These are phyloP conservation scores for Berghia stephanieae DNA, from an alignment of 1,140 invertebrate species.

Conservation along the genomic window DNA sequence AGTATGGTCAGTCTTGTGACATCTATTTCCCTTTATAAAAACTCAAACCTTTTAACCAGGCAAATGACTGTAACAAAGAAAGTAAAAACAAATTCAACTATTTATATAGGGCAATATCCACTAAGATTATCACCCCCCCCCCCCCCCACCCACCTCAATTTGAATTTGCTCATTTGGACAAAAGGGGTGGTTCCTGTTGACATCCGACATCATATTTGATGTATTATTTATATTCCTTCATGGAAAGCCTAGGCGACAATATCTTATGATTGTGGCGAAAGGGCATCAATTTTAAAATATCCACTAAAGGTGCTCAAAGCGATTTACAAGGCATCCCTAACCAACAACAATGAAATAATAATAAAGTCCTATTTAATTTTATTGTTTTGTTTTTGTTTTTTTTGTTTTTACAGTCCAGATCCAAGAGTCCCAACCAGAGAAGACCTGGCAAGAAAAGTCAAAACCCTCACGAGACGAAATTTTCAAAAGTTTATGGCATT, in stretches of 20 bases:
- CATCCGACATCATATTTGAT: too few relatives aligned
- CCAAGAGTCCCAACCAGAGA: conserved; percentile 42
- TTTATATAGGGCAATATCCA: too few relatives aligned
- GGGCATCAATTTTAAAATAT: not conserved
- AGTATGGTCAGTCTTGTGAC: too few relatives aligned
- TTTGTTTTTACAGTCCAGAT: conserved; percentile 37
- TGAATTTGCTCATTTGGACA: too few relatives aligned
- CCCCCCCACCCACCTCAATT: too few relatives aligned
- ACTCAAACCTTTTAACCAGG: not conserved
- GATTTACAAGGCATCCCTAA: not conserved
- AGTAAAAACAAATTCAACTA: too few relatives aligned
- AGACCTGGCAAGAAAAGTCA: conserved; percentile 51
- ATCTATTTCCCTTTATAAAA: not conserved
- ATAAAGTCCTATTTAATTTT: not conserved
- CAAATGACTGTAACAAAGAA: too few relatives aligned
- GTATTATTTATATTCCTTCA: not conserved
- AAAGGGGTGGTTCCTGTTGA: too few relatives aligned
- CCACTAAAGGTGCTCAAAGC: too few relatives aligned
- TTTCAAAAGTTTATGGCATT: conserved; percentile 56
- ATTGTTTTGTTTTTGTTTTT: not conserved
- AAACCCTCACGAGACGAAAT: conserved; percentile 43
- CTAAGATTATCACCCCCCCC: too few relatives aligned
- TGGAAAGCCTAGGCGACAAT: too few relatives aligned
- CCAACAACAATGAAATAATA: not conserved
- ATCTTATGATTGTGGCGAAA: too few relatives aligned